Conservation (phyloP, 2,797 vertebrate genomes). For the Amniataba percoides region DNA sequence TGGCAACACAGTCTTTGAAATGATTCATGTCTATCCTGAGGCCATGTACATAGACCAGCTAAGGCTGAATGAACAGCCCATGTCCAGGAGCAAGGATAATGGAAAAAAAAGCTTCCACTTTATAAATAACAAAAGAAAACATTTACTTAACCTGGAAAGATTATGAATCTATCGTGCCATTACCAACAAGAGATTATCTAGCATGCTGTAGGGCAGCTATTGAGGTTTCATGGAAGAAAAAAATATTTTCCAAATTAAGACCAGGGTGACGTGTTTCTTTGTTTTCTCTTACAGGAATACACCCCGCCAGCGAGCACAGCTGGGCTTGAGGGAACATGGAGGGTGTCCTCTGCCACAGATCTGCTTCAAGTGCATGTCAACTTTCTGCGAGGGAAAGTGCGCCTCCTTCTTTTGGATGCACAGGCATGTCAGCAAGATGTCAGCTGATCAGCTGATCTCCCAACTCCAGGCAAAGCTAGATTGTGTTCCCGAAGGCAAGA, state of each 20-base stretch:
- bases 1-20: constrained; percentile 32
- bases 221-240: not conserved
- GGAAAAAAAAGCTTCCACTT: not conserved
- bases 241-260: not conserved
- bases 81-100: not conserved
- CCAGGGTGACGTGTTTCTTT: constrained; percentile 12
- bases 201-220: not conserved
- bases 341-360: constrained; percentile 82
- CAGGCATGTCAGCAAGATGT: constrained; percentile 85
- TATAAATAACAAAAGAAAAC: not conserved
- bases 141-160: not conserved
- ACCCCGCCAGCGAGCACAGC: constrained; percentile 66
- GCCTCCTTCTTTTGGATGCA: constrained; percentile 81
- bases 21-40: constrained; percentile 8
- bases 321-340: constrained; percentile 77
- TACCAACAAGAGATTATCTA: not conserved
- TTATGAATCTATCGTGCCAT: not conserved
- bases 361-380: constrained; percentile 89
- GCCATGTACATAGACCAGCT: constrained; percentile 17
- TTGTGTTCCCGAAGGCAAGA: constrained; percentile 67
- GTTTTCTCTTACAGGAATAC: constrained; percentile 76
- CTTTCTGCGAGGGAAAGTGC: constrained; percentile 92
- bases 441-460: constrained; percentile 83
- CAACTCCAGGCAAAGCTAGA: constrained; percentile 54
- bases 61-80: constrained; percentile 14